Percentiles rank a stretch among this genome's conserved stretches.
Evolutionary conservation across 2,888 invertebrate genomes (phyloP).

Genomic region (Noctua fimbriata): DNA sequence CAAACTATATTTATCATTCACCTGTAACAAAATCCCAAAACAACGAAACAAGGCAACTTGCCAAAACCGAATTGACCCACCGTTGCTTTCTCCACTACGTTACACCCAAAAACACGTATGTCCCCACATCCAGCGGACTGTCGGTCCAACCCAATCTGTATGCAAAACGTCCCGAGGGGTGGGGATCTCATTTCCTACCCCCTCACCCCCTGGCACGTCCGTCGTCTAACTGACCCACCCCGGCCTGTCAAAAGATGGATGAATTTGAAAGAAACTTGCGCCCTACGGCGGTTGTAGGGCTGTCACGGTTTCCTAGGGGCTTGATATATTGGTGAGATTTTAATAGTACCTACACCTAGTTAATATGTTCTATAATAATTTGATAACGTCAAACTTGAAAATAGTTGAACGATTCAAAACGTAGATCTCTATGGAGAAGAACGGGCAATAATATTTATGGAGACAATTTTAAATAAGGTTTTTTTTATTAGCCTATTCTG

Average conservation of each 20-base stretch:
- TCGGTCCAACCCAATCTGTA: conserved; percentile 72
- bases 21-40: conserved; percentile 10
- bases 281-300: conserved; percentile 60
- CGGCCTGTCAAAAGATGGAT: conserved; percentile 71
- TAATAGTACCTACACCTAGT: not conserved
- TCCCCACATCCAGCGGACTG: conserved; percentile 57
- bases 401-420: not conserved
- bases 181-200: conserved; percentile 71
- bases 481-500: too few species aligned
- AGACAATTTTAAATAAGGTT: not conserved
- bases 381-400: not conserved
- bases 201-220: conserved; percentile 59
- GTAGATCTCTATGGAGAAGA: not conserved
- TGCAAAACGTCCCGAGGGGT: conserved; percentile 73
- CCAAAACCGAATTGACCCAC: conserved; percentile 52
- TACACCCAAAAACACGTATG: conserved; percentile 65
- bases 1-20: not conserved
- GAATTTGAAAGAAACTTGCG: conserved; percentile 70
- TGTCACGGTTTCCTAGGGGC: conserved; percentile 17
- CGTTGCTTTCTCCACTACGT: conserved; percentile 29
- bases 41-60: conserved; percentile 41
- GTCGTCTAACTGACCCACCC: conserved; percentile 68
- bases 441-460: not conserved
- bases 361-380: not conserved
- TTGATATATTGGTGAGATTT: not conserved